Evolutionary conservation across 2,113 vertebrate species (phyloP), one percentile per base, ranked within the genome.

Genomic region (Lophius piscatorius): DNA sequence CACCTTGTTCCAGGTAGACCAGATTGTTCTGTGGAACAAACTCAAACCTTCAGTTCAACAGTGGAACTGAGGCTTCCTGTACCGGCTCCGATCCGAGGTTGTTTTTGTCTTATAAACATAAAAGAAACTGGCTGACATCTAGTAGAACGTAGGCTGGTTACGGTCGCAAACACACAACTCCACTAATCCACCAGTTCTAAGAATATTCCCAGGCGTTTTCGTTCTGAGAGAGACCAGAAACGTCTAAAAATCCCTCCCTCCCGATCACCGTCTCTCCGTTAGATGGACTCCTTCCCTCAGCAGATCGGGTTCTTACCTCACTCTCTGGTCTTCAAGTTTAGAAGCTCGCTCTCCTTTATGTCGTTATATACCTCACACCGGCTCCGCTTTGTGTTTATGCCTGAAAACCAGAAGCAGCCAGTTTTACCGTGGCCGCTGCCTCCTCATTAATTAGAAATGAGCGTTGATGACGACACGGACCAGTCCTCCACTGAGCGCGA

Each of bases 371-470:
- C 70, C 47, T 56, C 73, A 54, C 42, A 75, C 79, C 84, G 87
- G 83, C 81, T 89, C 52, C 63, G 87, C 84, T 87, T 84, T 88
- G 84, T 91, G 87, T 92, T 90, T 91, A 88, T 90, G 88, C 80
- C 72, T 87, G 83, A 85, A 83, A 93, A 93, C 92, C 91, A 92
- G 91, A 88, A 91, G 90, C 85, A 92, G 91, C 92, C 90, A 91
- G 92, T 93, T 93, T 83, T 49, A 54, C 59, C 52, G 62, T 70
- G 57, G 85, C 71, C 76, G 42, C 87, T 63, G 83, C 89, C 87
- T 81, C 82, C 79, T 87, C 51, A 66, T 91, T 78, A 80, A 91
- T 82, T 82, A 84, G 80, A 67, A 55, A 90, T 87, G 86, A 89
- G 82, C 28, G 1, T 17, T 2, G 33, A 13, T 76, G 81, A 83